Conservation (phyloP, 1,140 invertebrate genomes). For the Pachypeltis micranthus region DNA sequence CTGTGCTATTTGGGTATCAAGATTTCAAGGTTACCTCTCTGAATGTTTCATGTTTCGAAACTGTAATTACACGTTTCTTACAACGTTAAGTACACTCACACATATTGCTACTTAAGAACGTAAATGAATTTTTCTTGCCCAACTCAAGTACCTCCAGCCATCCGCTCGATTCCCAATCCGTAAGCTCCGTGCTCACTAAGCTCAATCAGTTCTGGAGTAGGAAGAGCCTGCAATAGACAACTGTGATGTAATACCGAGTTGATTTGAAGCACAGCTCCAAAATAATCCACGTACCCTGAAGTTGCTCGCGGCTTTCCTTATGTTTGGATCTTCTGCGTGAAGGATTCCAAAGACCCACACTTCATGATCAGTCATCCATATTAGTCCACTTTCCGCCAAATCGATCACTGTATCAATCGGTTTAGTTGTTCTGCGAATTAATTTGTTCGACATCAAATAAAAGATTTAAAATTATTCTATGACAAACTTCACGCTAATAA, state of each 20-base stretch:
- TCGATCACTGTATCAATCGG: not conserved
- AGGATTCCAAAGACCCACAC: not conserved
- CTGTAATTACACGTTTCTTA: too few relatives aligned
- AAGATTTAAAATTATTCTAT: too few relatives aligned
- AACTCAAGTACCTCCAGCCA: conserved; percentile 2
- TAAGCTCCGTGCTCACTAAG: not conserved
- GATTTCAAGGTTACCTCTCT: too few relatives aligned
- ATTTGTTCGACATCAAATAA: too few relatives aligned
- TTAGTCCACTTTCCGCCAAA: not conserved
- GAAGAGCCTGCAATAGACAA: not conserved
- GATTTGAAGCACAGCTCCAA: not conserved
- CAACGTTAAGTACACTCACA: too few relatives aligned
- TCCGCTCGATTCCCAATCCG: not conserved
- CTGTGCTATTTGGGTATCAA: too few relatives aligned
- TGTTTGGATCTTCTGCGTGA: not conserved
- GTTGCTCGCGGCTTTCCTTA: not conserved
- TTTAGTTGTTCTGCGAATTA: not conserved
- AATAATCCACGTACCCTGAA: not conserved
- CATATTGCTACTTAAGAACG: too few relatives aligned
- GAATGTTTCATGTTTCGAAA: too few relatives aligned
- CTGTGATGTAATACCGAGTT: too few relatives aligned
- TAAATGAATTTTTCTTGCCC: too few relatives aligned
- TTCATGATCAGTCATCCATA: conserved; percentile 2
- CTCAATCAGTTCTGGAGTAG: not conserved
- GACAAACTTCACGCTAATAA: too few relatives aligned